Evolutionary conservation across 2,797 vertebrate genomes (phyloP).

Genomic region (Orientallactaga sibirica): DNA sequence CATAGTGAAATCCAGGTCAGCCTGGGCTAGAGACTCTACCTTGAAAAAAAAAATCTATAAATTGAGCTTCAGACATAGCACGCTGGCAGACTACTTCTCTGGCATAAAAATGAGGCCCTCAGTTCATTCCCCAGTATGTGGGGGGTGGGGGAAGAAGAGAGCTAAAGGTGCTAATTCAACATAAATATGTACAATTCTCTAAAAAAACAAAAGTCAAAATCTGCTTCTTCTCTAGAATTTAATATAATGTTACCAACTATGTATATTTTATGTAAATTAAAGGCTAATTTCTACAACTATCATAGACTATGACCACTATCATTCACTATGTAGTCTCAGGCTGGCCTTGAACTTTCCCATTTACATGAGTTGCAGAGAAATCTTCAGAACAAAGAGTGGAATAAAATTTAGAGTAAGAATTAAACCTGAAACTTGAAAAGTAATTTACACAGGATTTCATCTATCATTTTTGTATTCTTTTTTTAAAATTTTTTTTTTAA

Average conservation of each 20-base stretch:
- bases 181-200: background rate
- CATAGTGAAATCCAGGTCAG: no score
- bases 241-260: background rate
- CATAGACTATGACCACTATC: no score
- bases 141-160: no score
- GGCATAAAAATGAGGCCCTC: no score
- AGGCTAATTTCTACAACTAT: conserved; percentile 41
- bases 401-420: conserved; percentile 24
- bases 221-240: conserved; percentile 10
- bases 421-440: conserved; percentile 53
- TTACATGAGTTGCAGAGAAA: conserved; percentile 44
- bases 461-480: conserved; percentile 38
- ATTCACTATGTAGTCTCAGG: no score
- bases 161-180: background rate
- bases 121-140: no score
- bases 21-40: background rate
- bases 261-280: no score
- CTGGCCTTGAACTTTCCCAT: no score
- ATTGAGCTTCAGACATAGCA: no score
- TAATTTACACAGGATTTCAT: conserved; percentile 40
- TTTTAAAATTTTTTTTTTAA: no score
- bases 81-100: no score
- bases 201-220: conserved; percentile 36
- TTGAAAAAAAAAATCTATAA: no score
- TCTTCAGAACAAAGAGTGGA: conserved; percentile 34